phyloP scores from a whole-genome alignment of 2,113 vertebrate species.

The Danio rerio region GRCz12tu NC_133181.1:4190501-4191000 shows the following conservation, averaged over 20 bases:
- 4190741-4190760: constrained; percentile 91
- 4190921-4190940: neutral
- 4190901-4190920: constrained; percentile 84
- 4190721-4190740: constrained; percentile 91
- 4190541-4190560: too few relatives aligned
- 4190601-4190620: too few relatives aligned
- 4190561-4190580: too few relatives aligned
- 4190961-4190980: too few relatives aligned
- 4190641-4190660: constrained; percentile 97
- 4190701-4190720: constrained; percentile 85
- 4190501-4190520: too few relatives aligned
- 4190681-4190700: constrained; percentile 90
- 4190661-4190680: constrained; percentile 91
- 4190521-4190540: too few relatives aligned
- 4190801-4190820: neutral
- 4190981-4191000: too few relatives aligned
- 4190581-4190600: too few relatives aligned
- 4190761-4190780: neutral
- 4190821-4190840: constrained; percentile 84
- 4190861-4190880: constrained; percentile 98
- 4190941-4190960: too few relatives aligned
- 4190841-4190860: constrained; percentile 95
- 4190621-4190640: constrained; percentile 85
- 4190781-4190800: neutral
- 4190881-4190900: constrained; percentile 97